Evolutionary conservation across 2,797 vertebrate species (phyloP), one percentile per base, ranked within the genome.

Genomic region (Argentina silus): DNA sequence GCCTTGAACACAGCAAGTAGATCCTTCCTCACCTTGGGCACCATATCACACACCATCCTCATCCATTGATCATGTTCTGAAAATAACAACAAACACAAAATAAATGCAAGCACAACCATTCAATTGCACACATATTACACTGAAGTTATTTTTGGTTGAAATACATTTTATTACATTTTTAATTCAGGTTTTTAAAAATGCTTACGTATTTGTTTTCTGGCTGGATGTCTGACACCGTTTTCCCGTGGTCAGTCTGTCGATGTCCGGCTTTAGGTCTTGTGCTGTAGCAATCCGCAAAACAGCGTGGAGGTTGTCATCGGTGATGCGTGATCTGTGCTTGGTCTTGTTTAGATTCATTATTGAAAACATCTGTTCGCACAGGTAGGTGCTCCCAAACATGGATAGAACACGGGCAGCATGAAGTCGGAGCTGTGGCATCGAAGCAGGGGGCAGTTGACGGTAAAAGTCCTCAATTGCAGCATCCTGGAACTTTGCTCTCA

Each of bases 181-280:
- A n/a, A n/a, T n/a, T n/a, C n/a, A 55, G 4, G 5, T 53, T 68
- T 68, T 68, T 68, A 27, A 73, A 69, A 69, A 64, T 73, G 71
- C 61, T 66, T 67, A 73, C 71, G 61, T 65, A 66, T 70, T 44
- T 73, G 55, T 68, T 67, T 77, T 67, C 45, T 77, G 70, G 17
- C 75, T 63, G 21, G 66, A 70, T 78, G 69, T 68, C 70, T 76
- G 69, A 76, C 64, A 76, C 69, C 64, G 43, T 76, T 79, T 76
- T 72, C 43, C 69, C 17, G 6, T 72, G 27, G 67, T 14, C 67
- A 78, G 72, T 70, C 17, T 50, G 60, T 74, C 66, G 60, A 70
- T 74, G 64, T 81, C 78, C 81, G 79, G 67, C 44, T 66, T 84
- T 79, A 80, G 80, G 73, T 83, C 74, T 69, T 79, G 82, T 77